phyloP scores from a whole-genome alignment of 1,140 invertebrate genomes.

The Diabrotica virgifera region DNA sequence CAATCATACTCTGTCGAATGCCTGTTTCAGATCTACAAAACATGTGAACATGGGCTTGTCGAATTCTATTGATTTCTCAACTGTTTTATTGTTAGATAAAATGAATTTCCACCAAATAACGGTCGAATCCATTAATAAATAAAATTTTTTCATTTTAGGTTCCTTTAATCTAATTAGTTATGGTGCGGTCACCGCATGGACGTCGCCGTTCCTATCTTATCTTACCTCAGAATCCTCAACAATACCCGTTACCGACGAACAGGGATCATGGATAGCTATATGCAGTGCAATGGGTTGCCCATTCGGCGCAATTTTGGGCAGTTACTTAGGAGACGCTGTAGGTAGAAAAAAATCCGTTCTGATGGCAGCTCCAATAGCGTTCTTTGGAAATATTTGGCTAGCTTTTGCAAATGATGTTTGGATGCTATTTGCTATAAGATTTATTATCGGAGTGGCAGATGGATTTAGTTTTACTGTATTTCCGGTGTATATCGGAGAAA shows the following conservation, averaged over 20 bases:
- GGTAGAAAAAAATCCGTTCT: conserved; percentile 62
- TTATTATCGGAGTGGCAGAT: conserved; percentile 61
- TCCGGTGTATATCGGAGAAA: conserved; percentile 65
- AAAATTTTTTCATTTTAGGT: background rate
- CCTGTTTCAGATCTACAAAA: no score
- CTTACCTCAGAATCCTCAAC: conserved; percentile 1
- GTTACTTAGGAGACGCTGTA: conserved; percentile 52
- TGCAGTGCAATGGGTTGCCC: conserved; percentile 49
- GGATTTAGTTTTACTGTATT: conserved; percentile 62
- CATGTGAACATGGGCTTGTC: no score
- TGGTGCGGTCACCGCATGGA: conserved; percentile 3
- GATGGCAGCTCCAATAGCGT: conserved; percentile 53
- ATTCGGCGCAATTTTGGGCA: conserved; percentile 48
- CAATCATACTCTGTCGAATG: no score
- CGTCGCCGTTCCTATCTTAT: conserved; percentile 1
- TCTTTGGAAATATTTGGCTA: conserved; percentile 63
- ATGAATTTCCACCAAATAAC: no score
- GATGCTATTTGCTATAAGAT: conserved; percentile 47
- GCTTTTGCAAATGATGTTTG: conserved; percentile 51
- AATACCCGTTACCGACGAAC: conserved; percentile 9
- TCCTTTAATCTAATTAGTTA: background rate
- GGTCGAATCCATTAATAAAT: no score
- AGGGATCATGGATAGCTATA: conserved; percentile 46
- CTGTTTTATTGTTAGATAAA: no score
- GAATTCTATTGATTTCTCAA: no score